Percentiles rank a stretch among this genome's conserved stretches.
Conservation (phyloP, 30 jellyfish, hydroid and myxozoan species). For the Turritopsis rubra region DNA sequence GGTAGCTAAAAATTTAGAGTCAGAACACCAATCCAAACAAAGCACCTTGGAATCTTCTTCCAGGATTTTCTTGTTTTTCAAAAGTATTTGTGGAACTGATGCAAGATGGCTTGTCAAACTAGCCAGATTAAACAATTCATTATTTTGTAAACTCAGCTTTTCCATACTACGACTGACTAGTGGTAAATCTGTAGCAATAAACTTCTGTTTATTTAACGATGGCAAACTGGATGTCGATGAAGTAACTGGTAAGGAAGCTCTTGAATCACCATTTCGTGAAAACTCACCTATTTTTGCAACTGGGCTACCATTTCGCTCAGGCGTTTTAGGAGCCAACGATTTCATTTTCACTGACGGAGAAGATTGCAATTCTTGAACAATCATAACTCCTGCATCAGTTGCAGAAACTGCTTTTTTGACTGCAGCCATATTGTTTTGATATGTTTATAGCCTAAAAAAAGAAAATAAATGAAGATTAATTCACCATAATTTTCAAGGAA, state of each 20-base stretch:
- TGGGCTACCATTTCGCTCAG: slow-evolving; percentile 9
- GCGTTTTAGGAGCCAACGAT: background rate
- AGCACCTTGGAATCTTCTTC: slow-evolving; percentile 40
- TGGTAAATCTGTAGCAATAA: background rate
- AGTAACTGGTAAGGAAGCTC: background rate
- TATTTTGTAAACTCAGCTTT: background rate
- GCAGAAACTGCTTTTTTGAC: background rate
- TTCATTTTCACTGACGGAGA: slow-evolving; percentile 12
- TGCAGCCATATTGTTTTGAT: background rate
- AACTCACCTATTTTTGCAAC: background rate
- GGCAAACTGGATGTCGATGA: slow-evolving; percentile 1
- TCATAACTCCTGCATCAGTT: background rate
- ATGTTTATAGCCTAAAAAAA: background rate
- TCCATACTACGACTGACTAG: slow-evolving; percentile 26
- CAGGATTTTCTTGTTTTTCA: slow-evolving; percentile 31
- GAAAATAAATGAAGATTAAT: background rate
- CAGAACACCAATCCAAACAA: slow-evolving; percentile 33
- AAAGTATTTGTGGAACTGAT: slow-evolving; percentile 24
- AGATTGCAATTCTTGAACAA: slow-evolving; percentile 5
- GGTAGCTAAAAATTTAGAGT: slow-evolving; percentile 24
- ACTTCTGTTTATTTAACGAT: background rate
- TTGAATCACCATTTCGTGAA: background rate
- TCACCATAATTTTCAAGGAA: background rate
- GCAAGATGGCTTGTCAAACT: slow-evolving; percentile 19
- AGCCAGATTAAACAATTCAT: slow-evolving; percentile 7